Evolutionary conservation across 2,888 invertebrate species (phyloP).

Genomic region (Lysandra coridon): DNA sequence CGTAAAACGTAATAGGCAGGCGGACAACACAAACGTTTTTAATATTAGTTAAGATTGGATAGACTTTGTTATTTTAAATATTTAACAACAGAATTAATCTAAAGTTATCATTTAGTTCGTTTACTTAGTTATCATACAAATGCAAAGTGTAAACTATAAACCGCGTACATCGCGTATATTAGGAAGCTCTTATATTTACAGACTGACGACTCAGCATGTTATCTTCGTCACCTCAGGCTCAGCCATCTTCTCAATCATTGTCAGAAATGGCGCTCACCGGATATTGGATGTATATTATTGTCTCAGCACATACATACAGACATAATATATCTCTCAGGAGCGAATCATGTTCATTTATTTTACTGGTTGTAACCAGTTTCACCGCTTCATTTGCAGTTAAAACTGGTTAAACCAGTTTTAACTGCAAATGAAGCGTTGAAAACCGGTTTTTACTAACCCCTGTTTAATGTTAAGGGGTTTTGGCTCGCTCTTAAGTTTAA

Average conservation of each 20-base stretch:
- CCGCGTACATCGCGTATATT: neutral
- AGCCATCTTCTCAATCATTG: conserved; percentile 7
- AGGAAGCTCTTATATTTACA: neutral
- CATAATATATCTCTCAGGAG: neutral
- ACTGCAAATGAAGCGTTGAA: neutral
- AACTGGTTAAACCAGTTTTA: neutral
- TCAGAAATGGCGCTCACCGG: neutral
- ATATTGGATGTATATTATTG: neutral
- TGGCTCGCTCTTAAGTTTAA: no score
- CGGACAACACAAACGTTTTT: no score
- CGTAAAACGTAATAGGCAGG: no score
- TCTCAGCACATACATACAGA: neutral
- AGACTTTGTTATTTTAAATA: no score
- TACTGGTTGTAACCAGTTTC: no score
- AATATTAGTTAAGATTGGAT: no score
- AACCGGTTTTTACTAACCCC: neutral
- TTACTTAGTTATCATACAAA: no score
- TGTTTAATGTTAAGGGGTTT: neutral
- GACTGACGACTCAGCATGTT: conserved; percentile 24
- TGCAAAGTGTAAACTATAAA: neutral
- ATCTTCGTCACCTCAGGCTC: conserved; percentile 14
- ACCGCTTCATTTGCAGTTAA: neutral
- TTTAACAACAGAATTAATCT: no score
- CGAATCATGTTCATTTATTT: no score
- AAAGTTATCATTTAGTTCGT: no score